Percentiles rank a stretch among this genome's conserved stretches.
phyloP scores from a whole-genome alignment of 2,797 vertebrate genomes.

The Periparus ater region DNA sequence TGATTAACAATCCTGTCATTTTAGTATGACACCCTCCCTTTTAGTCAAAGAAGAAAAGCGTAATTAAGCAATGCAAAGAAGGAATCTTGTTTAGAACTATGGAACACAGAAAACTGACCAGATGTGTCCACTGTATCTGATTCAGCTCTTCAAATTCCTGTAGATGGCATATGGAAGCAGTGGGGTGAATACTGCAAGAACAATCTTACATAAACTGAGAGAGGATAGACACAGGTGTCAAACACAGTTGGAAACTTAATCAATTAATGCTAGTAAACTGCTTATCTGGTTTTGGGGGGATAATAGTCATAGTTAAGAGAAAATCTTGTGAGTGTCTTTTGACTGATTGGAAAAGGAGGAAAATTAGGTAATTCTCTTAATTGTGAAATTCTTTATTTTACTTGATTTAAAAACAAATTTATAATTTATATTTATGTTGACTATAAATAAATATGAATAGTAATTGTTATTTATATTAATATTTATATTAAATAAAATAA shows the following conservation, averaged over 20 bases:
- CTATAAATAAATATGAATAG: no score
- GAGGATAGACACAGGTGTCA: background rate
- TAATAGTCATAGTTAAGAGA: background rate
- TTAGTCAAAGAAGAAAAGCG: background rate
- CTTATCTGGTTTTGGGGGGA: background rate
- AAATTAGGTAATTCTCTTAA: background rate
- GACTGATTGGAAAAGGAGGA: background rate
- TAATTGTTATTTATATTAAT: no score
- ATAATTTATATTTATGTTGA: no score
- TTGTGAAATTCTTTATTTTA: background rate
- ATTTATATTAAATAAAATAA: background rate
- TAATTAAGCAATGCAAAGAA: background rate
- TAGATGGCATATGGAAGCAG: background rate
- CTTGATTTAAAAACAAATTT: background rate
- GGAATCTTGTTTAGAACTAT: background rate
- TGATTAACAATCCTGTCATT: background rate
- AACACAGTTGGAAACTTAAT: background rate
- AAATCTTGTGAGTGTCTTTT: background rate
- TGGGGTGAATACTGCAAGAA: background rate
- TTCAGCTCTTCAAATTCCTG: background rate
- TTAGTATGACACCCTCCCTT: background rate
- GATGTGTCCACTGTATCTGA: background rate
- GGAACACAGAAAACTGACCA: background rate
- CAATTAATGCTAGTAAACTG: background rate
- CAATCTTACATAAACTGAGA: background rate